Percentiles rank a stretch among this genome's conserved stretches.
Conservation (phyloP, 2,113 vertebrate genomes). For the Brachyhypopomus gauderio region DNA sequence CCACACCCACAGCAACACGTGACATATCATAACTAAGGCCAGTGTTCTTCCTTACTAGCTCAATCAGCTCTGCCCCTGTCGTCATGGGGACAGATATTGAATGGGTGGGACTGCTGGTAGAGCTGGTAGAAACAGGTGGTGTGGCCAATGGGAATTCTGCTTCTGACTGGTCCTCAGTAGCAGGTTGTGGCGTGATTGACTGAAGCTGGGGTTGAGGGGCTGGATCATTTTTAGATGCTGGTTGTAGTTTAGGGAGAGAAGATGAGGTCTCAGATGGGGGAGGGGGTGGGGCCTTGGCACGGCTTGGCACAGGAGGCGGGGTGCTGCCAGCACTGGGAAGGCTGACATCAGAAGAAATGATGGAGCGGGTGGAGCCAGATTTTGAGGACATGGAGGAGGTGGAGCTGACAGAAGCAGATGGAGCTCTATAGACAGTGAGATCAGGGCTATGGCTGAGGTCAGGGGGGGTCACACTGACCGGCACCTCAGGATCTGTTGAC, state of each 20-base stretch:
- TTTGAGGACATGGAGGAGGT: constrained; percentile 86
- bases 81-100: constrained; percentile 77
- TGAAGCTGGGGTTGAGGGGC: constrained; percentile 49
- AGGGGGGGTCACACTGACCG: constrained; percentile 67
- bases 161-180: constrained; percentile 57
- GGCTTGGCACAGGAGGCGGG: constrained; percentile 89
- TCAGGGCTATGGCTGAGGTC: constrained; percentile 70
- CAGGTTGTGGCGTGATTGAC: constrained; percentile 47
- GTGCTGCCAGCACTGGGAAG: constrained; percentile 84
- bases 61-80: constrained; percentile 90
- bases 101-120: constrained; percentile 59
- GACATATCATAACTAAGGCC: constrained; percentile 93
- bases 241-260: constrained; percentile 43
- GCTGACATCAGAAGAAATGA: constrained; percentile 76
- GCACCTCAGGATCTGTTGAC: constrained; percentile 68
- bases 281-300: constrained; percentile 71
- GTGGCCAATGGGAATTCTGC: constrained; percentile 62
- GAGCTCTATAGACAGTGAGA: constrained; percentile 70
- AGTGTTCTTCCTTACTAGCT: constrained; percentile 94
- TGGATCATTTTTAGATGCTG: constrained; percentile 59
- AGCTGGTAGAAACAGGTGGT: constrained; percentile 63
- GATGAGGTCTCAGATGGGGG: constrained; percentile 43
- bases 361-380: constrained; percentile 82
- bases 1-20: constrained; percentile 88
- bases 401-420: constrained; percentile 81